These are phyloP conservation scores for Varroa destructor DNA, from an alignment of 1,140 invertebrate species.

Conservation along the genomic window DNA sequence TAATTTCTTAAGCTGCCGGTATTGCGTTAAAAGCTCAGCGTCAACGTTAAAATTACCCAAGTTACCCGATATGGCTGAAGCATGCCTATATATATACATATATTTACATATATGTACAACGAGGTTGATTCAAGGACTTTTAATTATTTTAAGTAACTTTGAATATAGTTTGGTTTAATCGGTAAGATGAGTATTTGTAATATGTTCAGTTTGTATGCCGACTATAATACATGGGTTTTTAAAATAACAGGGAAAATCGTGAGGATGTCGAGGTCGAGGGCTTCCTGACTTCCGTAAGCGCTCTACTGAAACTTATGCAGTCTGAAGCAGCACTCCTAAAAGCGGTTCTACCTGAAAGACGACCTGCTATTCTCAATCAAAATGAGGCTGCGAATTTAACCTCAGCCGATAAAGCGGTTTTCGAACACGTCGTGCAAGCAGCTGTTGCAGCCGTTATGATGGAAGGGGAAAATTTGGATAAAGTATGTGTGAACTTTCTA, in stretches of 20 bases:
- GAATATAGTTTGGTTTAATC: no score
- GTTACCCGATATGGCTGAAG: no score
- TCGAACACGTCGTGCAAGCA: slow-evolving; percentile 67
- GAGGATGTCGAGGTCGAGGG: slow-evolving; percentile 73
- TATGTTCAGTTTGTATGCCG: no score
- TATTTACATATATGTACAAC: no score
- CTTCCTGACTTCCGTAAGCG: slow-evolving; percentile 68
- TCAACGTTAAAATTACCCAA: no score
- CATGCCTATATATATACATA: no score
- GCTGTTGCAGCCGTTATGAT: slow-evolving; percentile 67
- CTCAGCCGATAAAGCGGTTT: slow-evolving; percentile 45
- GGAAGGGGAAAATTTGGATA: slow-evolving; percentile 54
- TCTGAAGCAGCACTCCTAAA: slow-evolving; percentile 46
- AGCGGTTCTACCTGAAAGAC: slow-evolving; percentile 8
- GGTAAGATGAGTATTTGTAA: no score
- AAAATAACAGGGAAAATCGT: neutral
- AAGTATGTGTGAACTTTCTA: slow-evolving; percentile 24
- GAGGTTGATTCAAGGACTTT: no score
- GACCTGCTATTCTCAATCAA: neutral
- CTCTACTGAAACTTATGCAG: slow-evolving; percentile 72
- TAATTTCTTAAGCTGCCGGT: no score
- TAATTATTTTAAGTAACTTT: no score
- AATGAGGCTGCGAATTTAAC: neutral
- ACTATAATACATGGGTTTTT: no score
- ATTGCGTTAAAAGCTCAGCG: no score